These are phyloP conservation scores for Leucoma salicis DNA, from an alignment of 2,888 invertebrate species.

Conservation along the genomic window DNA sequence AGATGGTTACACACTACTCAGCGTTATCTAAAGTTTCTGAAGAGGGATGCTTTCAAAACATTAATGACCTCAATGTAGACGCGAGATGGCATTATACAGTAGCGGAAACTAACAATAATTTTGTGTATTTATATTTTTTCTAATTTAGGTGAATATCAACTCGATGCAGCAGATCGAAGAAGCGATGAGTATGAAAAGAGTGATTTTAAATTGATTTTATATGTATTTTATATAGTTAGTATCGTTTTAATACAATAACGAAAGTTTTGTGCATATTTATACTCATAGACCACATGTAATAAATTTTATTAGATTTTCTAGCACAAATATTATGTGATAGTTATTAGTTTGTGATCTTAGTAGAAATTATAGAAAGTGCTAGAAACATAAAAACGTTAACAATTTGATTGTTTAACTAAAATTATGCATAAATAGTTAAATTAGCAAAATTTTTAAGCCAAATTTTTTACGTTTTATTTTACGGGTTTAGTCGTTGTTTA, in stretches of 20 bases:
- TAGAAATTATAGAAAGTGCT: background rate
- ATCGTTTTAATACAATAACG: conserved; percentile 1
- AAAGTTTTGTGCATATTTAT: background rate
- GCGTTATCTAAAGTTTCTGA: no score
- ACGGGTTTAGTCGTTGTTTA: no score
- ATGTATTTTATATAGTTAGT: background rate
- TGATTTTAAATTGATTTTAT: conserved; percentile 14
- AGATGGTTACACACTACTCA: no score
- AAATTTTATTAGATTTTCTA: background rate
- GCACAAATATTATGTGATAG: background rate
- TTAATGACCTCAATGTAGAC: no score
- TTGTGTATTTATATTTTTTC: no score
- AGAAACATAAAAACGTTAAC: background rate
- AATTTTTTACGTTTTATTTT: no score
- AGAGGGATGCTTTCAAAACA: no score
- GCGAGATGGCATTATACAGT: no score
- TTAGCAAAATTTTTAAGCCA: background rate
- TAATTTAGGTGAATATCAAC: conserved; percentile 52
- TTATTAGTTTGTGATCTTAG: background rate
- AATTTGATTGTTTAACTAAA: background rate
- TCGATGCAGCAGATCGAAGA: conserved; percentile 31
- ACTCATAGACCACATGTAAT: background rate
- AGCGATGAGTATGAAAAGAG: conserved; percentile 56
- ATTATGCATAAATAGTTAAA: background rate
- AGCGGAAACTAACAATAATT: no score